A percentile compares a stretch with the other conserved stretches of the same genome.
Evolutionary conservation across 2,888 invertebrate species (phyloP).

Genomic region (Sphaerophoria taeniata): DNA sequence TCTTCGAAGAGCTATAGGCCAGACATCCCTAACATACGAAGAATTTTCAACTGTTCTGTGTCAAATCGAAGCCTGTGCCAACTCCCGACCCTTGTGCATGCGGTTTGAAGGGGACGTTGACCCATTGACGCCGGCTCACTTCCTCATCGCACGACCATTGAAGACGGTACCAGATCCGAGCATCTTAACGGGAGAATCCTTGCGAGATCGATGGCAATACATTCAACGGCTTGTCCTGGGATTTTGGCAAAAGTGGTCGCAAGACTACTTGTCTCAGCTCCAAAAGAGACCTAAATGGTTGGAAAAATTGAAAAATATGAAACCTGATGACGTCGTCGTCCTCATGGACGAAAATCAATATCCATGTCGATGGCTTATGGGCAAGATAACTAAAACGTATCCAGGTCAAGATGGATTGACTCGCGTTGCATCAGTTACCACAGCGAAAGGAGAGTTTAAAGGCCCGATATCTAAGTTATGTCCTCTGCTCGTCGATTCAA

Average conservation of each 20-base stretch:
- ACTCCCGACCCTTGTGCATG: conserved; percentile 77
- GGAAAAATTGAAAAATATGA: conserved; percentile 44
- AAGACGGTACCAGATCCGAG: conserved; percentile 30
- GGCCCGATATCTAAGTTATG: conserved; percentile 51
- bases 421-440: conserved; percentile 67
- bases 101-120: conserved; percentile 72
- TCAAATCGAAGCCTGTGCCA: conserved; percentile 78
- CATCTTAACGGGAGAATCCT: not conserved
- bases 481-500: conserved; percentile 32
- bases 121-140: conserved; percentile 74
- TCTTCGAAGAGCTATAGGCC: conserved; percentile 76
- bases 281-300: conserved; percentile 77
- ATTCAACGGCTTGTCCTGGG: conserved; percentile 75
- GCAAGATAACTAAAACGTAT: conserved; percentile 70
- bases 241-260: conserved; percentile 76
- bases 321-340: conserved; percentile 75
- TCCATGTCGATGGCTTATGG: conserved; percentile 75
- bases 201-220: conserved; percentile 76
- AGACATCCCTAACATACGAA: conserved; percentile 76
- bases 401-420: conserved; percentile 76
- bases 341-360: conserved; percentile 75
- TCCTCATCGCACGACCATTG: conserved; percentile 47
- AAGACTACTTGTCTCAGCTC: conserved; percentile 76
- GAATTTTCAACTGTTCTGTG: conserved; percentile 77
- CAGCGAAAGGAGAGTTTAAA: conserved; percentile 42